phyloP scores from a whole-genome alignment of 92 coral and sea anemone genomes.

The Epizoanthus rinbou region DNA sequence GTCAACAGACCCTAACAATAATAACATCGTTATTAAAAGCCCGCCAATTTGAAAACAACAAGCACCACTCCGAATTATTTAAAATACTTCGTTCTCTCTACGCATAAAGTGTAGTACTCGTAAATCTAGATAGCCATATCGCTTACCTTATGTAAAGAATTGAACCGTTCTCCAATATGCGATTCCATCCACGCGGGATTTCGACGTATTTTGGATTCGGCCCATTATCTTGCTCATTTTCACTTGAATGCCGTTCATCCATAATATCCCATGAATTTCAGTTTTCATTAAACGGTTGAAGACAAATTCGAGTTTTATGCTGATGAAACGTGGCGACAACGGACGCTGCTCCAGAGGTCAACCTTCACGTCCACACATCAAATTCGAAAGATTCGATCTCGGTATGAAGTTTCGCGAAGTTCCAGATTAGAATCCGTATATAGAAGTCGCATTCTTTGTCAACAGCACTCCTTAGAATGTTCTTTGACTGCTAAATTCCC shows the following conservation, averaged over 20 bases:
- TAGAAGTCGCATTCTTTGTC: constrained; percentile 31
- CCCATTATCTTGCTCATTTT: constrained; percentile 65
- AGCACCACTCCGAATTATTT: not conserved
- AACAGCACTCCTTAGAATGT: not conserved
- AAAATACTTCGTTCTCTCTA: constrained; percentile 1
- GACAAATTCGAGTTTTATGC: not conserved
- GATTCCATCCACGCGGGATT: constrained; percentile 97
- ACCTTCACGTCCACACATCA: constrained; percentile 38
- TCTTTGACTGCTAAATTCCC: constrained; percentile 5
- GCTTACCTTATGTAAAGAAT: constrained; percentile 93
- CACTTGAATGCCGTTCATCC: constrained; percentile 58
- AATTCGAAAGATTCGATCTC: constrained; percentile 17
- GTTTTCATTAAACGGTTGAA: not conserved
- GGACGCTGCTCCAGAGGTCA: constrained; percentile 17
- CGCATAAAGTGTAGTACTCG: too few species aligned
- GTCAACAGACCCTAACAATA: not conserved
- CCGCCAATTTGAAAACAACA: not conserved
- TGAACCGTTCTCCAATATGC: constrained; percentile 90
- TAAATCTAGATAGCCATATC: not conserved
- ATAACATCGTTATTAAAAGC: constrained; percentile 9
- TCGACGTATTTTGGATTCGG: constrained; percentile 63
- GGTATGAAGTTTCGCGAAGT: constrained; percentile 27
- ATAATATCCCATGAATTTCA: constrained; percentile 77
- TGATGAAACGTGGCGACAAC: constrained; percentile 27
- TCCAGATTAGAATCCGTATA: constrained; percentile 13